A percentile compares a stretch with the other conserved stretches of the same genome.
Evolutionary conservation across 2,888 invertebrate genomes (phyloP).

Genomic region (Andrena haemorrhoa): DNA sequence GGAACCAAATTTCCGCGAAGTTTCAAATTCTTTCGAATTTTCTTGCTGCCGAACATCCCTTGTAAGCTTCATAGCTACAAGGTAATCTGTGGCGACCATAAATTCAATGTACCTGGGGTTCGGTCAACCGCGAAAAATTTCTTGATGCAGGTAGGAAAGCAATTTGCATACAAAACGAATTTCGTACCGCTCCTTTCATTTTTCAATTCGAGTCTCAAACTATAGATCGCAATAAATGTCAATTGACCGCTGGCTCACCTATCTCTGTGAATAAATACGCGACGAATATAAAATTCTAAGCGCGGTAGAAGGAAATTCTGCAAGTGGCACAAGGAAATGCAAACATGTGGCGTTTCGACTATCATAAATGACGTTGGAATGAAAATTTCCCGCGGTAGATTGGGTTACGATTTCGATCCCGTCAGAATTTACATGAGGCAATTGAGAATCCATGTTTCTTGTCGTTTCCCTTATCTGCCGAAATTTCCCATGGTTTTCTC

Average conservation of each 20-base stretch:
- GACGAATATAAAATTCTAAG: background rate
- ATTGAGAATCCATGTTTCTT: no score
- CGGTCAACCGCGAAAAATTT: conserved; percentile 10
- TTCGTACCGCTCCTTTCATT: conserved; percentile 4
- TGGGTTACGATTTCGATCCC: no score
- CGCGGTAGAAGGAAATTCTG: background rate
- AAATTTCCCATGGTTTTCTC: no score
- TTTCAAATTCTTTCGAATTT: no score
- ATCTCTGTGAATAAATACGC: conserved; percentile 2
- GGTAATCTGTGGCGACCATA: background rate
- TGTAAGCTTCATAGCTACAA: conserved; percentile 35
- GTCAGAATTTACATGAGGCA: no score
- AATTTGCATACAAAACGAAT: conserved; percentile 56
- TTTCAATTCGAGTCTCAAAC: background rate
- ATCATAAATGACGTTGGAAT: no score
- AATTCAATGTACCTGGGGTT: background rate
- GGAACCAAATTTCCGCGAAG: no score
- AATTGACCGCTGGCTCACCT: conserved; percentile 6
- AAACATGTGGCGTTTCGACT: no score
- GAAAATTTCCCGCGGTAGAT: no score
- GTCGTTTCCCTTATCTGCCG: no score
- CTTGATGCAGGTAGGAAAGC: conserved; percentile 11
- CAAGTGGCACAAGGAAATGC: no score
- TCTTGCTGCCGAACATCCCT: no score
- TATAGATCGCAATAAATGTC: background rate